phyloP scores from a whole-genome alignment of 2,113 vertebrate species.

The Erinaceus europaeus region DNA sequence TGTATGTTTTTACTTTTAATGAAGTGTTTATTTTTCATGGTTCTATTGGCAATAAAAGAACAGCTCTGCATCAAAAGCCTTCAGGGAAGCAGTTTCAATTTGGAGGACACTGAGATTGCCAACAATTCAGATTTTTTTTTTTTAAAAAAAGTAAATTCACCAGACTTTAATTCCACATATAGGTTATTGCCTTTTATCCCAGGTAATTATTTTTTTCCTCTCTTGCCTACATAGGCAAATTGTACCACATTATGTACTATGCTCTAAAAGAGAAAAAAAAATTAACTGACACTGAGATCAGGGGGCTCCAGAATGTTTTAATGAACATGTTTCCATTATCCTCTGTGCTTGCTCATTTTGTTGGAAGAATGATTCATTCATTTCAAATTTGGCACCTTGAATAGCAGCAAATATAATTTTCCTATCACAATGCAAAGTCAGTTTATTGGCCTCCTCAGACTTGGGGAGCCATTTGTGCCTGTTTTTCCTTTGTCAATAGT shows the following conservation, averaged over 20 bases:
- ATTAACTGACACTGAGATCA: conserved; percentile 60
- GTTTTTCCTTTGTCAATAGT: conserved; percentile 70
- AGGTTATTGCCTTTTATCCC: conserved; percentile 55
- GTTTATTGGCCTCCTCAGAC: conserved; percentile 37
- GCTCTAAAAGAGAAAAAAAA: conserved; percentile 48
- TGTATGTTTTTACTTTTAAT: conserved; percentile 71
- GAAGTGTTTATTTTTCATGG: conserved; percentile 73
- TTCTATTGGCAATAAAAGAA: conserved; percentile 72
- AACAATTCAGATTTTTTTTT: conserved; percentile 57
- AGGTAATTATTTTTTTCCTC: conserved; percentile 59
- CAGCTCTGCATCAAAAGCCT: conserved; percentile 67
- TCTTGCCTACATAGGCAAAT: conserved; percentile 58
- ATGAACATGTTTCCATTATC: conserved; percentile 71
- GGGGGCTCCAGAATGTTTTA: conserved; percentile 59
- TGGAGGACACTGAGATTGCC: conserved; percentile 63
- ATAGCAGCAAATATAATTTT: conserved; percentile 65
- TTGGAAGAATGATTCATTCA: conserved; percentile 67
- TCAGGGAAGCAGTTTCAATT: conserved; percentile 63
- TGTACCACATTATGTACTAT: conserved; percentile 36
- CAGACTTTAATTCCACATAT: conserved; percentile 54
- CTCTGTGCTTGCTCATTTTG: conserved; percentile 66
- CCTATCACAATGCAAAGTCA: conserved; percentile 46
- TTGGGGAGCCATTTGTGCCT: not conserved
- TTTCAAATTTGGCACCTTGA: conserved; percentile 70
- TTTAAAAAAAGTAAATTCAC: conserved; percentile 35